Conservation (phyloP, 2,113 vertebrate species). For the Asarcornis scutulata region DNA sequence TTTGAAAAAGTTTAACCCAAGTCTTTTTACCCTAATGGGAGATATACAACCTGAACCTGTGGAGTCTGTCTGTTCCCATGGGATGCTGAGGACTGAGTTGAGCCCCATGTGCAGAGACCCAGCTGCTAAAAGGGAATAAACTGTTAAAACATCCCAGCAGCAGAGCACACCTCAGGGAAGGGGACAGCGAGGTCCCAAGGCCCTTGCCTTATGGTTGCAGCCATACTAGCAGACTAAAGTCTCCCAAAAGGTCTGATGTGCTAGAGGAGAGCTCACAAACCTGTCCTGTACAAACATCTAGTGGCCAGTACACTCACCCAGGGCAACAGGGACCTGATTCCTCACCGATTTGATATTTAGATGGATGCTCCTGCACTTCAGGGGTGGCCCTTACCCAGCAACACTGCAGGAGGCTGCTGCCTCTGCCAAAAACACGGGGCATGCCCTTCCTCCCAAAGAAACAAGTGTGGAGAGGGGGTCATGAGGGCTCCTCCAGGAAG, state of each 20-base stretch:
- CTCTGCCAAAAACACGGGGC: fast-evolving
- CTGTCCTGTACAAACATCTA: neutral
- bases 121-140: neutral
- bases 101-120: neutral
- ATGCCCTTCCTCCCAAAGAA: neutral
- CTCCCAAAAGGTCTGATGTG: neutral
- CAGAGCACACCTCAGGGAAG: neutral
- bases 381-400: neutral
- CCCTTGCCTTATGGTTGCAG: neutral
- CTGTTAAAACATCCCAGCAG: neutral
- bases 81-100: neutral
- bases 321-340: neutral
- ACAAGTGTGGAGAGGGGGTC: neutral
- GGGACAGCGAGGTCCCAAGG: neutral
- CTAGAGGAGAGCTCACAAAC: neutral
- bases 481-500: neutral
- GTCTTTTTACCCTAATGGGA: neutral
- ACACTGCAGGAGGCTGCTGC: neutral
- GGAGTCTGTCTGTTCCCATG: neutral
- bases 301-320: neutral
- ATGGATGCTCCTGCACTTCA: neutral
- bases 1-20: neutral
- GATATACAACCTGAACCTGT: neutral
- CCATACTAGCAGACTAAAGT: neutral
- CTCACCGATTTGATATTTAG: too few species aligned